These are phyloP conservation scores for Tetramorium bicarinatum DNA, from an alignment of 2,888 invertebrate genomes.

Conservation along the genomic window DNA sequence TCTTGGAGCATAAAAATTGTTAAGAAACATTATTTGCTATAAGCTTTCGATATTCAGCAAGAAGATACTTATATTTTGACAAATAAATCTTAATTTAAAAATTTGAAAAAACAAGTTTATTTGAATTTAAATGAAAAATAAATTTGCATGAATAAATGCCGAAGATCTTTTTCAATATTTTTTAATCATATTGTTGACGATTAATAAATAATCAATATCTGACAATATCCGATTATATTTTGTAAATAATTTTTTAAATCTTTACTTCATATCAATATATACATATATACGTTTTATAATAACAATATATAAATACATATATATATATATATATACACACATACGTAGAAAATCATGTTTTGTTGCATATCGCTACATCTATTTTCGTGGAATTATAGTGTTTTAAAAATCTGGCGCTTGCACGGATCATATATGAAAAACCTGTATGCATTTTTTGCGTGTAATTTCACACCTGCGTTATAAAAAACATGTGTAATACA, in stretches of 20 bases:
- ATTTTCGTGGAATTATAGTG: neutral
- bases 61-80: neutral
- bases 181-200: neutral
- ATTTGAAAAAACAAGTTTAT: neutral
- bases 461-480: neutral
- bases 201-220: neutral
- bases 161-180: neutral
- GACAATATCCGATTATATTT: neutral
- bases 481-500: neutral
- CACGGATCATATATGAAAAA: neutral
- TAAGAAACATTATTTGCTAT: neutral
- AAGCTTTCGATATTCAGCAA: constrained; percentile 7
- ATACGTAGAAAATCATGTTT: neutral
- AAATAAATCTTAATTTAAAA: constrained; percentile 7
- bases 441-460: neutral
- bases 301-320: neutral
- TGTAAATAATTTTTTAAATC: neutral
- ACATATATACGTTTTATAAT: neutral
- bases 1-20: neutral
- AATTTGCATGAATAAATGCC: neutral
- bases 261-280: neutral
- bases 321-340: too few species aligned
- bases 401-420: neutral
- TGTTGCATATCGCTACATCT: neutral
- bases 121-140: constrained; percentile 1